Evolutionary conservation across 2,113 vertebrate genomes (phyloP).

Genomic region (Cebidichthys violaceus): DNA sequence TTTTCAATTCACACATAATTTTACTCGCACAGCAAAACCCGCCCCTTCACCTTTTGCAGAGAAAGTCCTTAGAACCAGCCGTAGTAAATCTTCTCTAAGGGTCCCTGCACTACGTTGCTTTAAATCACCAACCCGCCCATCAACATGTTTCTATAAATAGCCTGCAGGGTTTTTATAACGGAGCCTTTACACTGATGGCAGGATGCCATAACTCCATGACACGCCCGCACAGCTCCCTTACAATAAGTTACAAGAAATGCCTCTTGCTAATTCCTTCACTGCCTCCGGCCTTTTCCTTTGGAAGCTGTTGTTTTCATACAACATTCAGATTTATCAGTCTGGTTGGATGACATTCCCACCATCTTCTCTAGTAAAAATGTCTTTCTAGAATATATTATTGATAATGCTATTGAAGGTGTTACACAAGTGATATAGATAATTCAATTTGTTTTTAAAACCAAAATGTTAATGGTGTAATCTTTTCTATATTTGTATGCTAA

Average conservation of each 20-base stretch:
- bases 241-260: slow-evolving; percentile 38
- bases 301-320: background rate
- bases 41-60: slow-evolving; percentile 29
- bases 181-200: slow-evolving; percentile 45
- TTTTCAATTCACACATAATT: slow-evolving; percentile 58
- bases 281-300: slow-evolving; percentile 19
- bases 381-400: background rate
- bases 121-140: slow-evolving; percentile 70
- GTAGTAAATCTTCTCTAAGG: slow-evolving; percentile 54
- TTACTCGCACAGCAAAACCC: slow-evolving; percentile 44
- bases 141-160: slow-evolving; percentile 77
- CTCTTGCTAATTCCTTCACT: slow-evolving; percentile 33
- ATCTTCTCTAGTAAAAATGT: background rate
- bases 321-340: background rate
- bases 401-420: background rate
- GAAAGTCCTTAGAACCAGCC: slow-evolving; percentile 56
- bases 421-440: background rate
- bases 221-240: slow-evolving; percentile 24
- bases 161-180: slow-evolving; percentile 61
- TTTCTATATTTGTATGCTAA: background rate
- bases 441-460: background rate
- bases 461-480: background rate
- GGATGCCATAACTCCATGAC: slow-evolving; percentile 38
- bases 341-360: background rate
- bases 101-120: slow-evolving; percentile 39